phyloP scores from a whole-genome alignment of 2,113 vertebrate genomes.

The Tetrax tetrax region DNA sequence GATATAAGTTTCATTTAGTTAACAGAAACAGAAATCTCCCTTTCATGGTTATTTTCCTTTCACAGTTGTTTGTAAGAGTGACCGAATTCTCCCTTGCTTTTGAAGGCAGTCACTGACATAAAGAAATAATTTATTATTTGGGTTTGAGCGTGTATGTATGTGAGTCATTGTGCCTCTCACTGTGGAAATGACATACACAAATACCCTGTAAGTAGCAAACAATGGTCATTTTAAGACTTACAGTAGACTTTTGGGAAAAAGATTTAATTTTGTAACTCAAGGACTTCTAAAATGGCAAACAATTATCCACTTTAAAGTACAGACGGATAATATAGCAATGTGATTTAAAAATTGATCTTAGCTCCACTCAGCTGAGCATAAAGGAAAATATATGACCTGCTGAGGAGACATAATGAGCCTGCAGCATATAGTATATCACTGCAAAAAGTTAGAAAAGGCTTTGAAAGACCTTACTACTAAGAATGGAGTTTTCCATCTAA shows the following conservation, averaged over 20 bases:
- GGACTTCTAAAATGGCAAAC: conserved; percentile 45
- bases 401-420: conserved; percentile 49
- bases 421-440: conserved; percentile 49
- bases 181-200: background rate
- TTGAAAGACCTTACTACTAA: conserved; percentile 24
- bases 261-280: background rate
- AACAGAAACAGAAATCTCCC: background rate
- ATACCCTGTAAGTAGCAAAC: background rate
- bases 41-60: background rate
- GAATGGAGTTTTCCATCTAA: conserved; percentile 7
- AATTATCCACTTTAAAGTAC: conserved; percentile 46
- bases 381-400: conserved; percentile 69
- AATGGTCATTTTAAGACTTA: conserved; percentile 20
- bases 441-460: conserved; percentile 47
- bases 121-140: background rate
- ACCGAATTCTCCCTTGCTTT: background rate
- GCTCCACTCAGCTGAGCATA: conserved; percentile 55
- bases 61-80: background rate
- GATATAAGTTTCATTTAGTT: background rate
- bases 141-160: background rate
- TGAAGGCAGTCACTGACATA: background rate
- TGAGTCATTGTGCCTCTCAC: background rate
- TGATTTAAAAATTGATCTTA: conserved; percentile 71
- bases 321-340: conserved; percentile 58
- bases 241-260: background rate